Evolutionary conservation across 1,140 invertebrate species (phyloP).

Genomic region (Neelides sp.): DNA sequence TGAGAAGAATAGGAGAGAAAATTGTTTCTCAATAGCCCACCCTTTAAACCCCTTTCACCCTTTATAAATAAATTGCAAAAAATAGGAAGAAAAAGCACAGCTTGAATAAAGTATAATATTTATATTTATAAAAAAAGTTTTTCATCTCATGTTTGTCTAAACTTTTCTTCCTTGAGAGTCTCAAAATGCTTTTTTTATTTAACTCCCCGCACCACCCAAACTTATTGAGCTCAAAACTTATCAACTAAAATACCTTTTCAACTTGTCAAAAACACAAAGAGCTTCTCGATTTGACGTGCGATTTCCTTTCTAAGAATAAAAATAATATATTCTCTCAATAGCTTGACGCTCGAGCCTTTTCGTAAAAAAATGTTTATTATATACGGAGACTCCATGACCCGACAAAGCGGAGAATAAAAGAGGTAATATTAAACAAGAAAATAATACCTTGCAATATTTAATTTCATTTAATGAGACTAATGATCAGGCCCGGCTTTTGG

Average conservation of each 20-base stretch:
- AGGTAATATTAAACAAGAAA: no score
- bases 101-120: neutral
- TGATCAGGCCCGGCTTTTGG: no score
- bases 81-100: neutral
- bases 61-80: neutral
- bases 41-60: neutral
- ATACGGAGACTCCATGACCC: no score
- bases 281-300: neutral
- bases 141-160: neutral
- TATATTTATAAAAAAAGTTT: neutral
- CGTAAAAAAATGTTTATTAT: no score
- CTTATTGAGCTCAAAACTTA: neutral
- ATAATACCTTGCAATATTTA: no score
- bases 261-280: neutral
- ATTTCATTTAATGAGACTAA: no score
- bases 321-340: neutral
- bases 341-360: no score
- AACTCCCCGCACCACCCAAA: neutral
- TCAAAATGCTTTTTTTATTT: neutral
- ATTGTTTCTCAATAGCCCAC: neutral
- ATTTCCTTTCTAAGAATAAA: neutral
- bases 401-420: no score
- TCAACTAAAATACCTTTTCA: neutral
- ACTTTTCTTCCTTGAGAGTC: neutral
- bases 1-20: neutral